phyloP scores from a whole-genome alignment of 2,113 vertebrate genomes.

The Anoplopoma fimbria region DNA sequence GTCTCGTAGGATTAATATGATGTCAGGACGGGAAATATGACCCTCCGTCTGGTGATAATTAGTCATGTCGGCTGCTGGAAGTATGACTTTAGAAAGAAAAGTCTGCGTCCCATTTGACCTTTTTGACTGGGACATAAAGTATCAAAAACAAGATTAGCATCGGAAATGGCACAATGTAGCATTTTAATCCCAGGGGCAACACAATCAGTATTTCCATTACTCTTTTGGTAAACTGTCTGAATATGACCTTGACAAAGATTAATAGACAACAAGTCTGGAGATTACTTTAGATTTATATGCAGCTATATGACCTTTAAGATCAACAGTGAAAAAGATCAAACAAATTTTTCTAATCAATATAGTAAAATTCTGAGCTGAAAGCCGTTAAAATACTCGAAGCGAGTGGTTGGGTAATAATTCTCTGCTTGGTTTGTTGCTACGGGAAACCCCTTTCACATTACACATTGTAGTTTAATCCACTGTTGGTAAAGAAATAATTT shows the following conservation, averaged over 20 bases:
- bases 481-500: not conserved
- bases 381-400: not conserved
- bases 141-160: not conserved
- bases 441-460: not conserved
- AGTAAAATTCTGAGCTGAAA: no score
- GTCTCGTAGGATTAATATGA: conserved; percentile 63
- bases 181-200: not conserved
- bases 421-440: not conserved
- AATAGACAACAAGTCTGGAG: no score
- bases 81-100: conserved; percentile 34
- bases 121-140: not conserved
- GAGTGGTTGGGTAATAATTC: not conserved
- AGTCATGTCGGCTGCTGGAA: conserved; percentile 51
- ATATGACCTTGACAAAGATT: no score
- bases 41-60: conserved; percentile 54
- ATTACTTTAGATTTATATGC: no score
- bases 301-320: no score
- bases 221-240: no score
- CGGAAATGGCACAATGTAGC: not conserved
- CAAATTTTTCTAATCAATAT: not conserved
- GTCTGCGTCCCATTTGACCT: conserved; percentile 8
- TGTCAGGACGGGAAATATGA: conserved; percentile 62
- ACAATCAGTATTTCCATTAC: not conserved
- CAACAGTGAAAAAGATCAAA: no score
- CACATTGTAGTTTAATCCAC: not conserved